Evolutionary conservation across 2,113 vertebrate genomes (phyloP).

Genomic region (Grammomys dolichurus): DNA sequence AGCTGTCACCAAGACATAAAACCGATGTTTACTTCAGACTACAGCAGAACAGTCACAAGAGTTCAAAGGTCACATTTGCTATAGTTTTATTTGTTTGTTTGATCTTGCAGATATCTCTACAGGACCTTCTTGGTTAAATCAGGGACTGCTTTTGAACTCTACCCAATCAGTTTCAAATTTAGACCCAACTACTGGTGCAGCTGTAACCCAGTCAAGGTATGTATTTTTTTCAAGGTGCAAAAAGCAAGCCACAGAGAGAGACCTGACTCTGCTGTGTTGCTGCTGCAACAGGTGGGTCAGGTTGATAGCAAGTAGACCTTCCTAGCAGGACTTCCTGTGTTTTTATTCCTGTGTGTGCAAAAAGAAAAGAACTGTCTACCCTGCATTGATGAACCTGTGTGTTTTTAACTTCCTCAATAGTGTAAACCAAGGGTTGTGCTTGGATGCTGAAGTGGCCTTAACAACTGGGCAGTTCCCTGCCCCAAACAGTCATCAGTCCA

Average conservation of each 20-base stretch:
- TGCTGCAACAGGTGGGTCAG: fast-evolving
- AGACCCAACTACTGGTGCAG: conserved; percentile 77
- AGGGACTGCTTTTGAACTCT: conserved; percentile 87
- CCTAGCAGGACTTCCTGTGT: fast-evolving
- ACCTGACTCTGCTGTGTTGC: fast-evolving
- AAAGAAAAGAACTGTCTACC: neutral
- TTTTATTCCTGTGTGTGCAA: neutral
- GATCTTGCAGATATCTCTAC: conserved; percentile 88
- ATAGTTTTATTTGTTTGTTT: neutral
- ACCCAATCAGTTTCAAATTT: conserved; percentile 83
- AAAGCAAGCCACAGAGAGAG: neutral
- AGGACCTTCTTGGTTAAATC: conserved; percentile 88
- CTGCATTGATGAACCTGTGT: conserved; percentile 54
- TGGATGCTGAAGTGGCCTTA: conserved; percentile 90
- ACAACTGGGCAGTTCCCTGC: conserved; percentile 86
- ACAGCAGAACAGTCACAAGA: neutral
- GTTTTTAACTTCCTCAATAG: conserved; percentile 84
- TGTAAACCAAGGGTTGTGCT: conserved; percentile 85
- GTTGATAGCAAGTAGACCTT: neutral
- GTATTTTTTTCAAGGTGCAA: conserved; percentile 14
- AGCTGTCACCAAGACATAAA: neutral
- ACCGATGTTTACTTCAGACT: neutral
- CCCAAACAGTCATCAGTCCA: conserved; percentile 88
- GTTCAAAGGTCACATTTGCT: neutral
- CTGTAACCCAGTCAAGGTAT: conserved; percentile 87